phyloP scores from a whole-genome alignment of 2,888 invertebrate species.

The Drosophila pseudotalamancana region DNA sequence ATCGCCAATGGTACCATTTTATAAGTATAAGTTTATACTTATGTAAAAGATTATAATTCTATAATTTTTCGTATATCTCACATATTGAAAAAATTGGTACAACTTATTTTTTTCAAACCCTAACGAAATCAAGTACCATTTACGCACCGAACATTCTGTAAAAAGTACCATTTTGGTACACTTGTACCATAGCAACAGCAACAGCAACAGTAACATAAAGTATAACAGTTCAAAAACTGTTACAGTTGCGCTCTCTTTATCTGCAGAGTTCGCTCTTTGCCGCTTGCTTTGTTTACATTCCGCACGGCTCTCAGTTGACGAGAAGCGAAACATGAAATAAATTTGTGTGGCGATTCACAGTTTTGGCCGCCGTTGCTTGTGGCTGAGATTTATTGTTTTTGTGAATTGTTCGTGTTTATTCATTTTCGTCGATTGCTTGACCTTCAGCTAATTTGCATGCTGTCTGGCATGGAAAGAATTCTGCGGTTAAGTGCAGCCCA shows the following conservation, averaged over 20 bases:
- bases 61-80: no score
- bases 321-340: conserved; percentile 57
- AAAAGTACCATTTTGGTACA: not conserved
- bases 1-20: not conserved
- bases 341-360: conserved; percentile 13
- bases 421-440: conserved; percentile 66
- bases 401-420: conserved; percentile 43
- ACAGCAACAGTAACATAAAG: conserved; percentile 67
- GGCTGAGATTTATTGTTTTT: conserved; percentile 53
- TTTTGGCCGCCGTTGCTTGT: conserved; percentile 14
- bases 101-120: not conserved
- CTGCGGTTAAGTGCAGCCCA: conserved; percentile 16
- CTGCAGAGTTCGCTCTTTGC: conserved; percentile 23
- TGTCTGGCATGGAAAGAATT: conserved; percentile 71
- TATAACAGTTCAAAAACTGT: conserved; percentile 62
- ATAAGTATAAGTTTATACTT: not conserved
- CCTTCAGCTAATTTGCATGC: conserved; percentile 60
- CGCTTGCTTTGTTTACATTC: conserved; percentile 65
- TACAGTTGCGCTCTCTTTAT: conserved; percentile 35
- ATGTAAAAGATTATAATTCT: no score
- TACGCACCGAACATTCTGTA: not conserved
- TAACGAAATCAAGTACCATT: no score
- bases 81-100: no score
- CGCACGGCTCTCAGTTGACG: conserved; percentile 14
- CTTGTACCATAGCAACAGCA: conserved; percentile 6